phyloP scores from a whole-genome alignment of 1,140 invertebrate genomes.

The Hyposmocoma kahamanoa region DNA sequence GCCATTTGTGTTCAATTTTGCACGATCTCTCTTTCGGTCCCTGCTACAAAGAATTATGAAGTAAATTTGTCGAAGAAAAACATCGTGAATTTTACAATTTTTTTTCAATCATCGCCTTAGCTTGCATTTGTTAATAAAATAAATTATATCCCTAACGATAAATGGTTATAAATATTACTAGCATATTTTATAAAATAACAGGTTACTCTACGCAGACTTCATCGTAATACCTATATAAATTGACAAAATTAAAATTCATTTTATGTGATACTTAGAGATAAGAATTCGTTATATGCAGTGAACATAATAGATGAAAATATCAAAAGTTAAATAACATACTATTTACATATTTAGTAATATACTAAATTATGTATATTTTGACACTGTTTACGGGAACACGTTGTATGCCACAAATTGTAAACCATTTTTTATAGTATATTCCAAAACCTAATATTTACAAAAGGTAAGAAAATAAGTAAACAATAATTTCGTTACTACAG shows the following conservation, averaged over 20 bases:
- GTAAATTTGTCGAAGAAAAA: no score
- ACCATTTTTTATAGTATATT: no score
- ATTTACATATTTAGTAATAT: conserved; percentile 71
- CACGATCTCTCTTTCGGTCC: no score
- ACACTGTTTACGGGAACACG: conserved; percentile 39
- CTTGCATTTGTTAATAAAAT: conserved; percentile 22
- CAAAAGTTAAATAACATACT: conserved; percentile 38
- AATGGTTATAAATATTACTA: conserved; percentile 43
- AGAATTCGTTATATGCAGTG: conserved; percentile 28
- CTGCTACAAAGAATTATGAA: no score
- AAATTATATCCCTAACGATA: conserved; percentile 35
- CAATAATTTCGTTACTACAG: conserved; percentile 2
- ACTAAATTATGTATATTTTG: conserved; percentile 63
- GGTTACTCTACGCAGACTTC: conserved; percentile 56
- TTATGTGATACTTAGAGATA: conserved; percentile 34
- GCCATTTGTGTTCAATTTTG: no score
- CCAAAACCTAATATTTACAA: no score
- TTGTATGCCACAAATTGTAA: conserved; percentile 6
- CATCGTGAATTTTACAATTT: no score
- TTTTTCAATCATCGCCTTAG: conserved; percentile 6
- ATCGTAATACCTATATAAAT: conserved; percentile 53
- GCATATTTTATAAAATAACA: conserved; percentile 52
- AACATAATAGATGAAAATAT: conserved; percentile 42
- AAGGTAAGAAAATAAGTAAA: no score
- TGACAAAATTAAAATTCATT: conserved; percentile 53